Evolutionary conservation across 2,797 vertebrate genomes (phyloP).

Genomic region (Neosalanx taihuensis): DNA sequence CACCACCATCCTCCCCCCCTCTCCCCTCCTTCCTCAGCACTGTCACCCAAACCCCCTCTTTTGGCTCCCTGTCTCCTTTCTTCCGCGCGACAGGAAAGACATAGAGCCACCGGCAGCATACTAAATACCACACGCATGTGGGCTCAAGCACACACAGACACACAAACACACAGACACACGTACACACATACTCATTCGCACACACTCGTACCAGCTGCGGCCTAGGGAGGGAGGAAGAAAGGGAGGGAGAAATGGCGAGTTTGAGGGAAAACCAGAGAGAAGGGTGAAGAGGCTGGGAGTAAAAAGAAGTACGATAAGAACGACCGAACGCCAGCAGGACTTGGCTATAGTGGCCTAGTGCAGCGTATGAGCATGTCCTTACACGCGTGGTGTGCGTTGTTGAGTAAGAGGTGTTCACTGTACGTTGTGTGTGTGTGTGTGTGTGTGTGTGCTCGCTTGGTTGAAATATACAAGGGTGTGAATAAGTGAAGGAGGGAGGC

Average conservation of each 20-base stretch:
- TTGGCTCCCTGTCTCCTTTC: conserved; percentile 42
- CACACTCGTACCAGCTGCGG: background rate
- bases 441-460: too few species aligned
- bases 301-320: background rate
- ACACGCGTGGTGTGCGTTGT: background rate
- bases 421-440: background rate
- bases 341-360: background rate
- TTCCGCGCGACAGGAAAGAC: conserved; percentile 50
- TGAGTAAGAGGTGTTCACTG: background rate
- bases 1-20: conserved; percentile 1
- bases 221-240: conserved; percentile 19
- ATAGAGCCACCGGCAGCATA: conserved; percentile 48
- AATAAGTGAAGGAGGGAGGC: background rate
- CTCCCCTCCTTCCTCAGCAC: background rate
- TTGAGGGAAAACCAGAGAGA: conserved; percentile 18
- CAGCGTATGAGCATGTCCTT: background rate
- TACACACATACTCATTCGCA: too few species aligned
- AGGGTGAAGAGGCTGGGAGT: background rate
- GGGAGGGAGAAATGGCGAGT: conserved; percentile 1
- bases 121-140: conserved; percentile 45
- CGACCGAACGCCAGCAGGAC: background rate
- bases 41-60: conserved; percentile 11
- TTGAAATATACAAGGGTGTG: background rate
- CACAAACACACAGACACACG: too few species aligned
- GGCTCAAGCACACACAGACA: too few species aligned